These are phyloP conservation scores for Trichosurus vulpecula DNA, from an alignment of 2,797 vertebrate species.

Conservation along the genomic window DNA sequence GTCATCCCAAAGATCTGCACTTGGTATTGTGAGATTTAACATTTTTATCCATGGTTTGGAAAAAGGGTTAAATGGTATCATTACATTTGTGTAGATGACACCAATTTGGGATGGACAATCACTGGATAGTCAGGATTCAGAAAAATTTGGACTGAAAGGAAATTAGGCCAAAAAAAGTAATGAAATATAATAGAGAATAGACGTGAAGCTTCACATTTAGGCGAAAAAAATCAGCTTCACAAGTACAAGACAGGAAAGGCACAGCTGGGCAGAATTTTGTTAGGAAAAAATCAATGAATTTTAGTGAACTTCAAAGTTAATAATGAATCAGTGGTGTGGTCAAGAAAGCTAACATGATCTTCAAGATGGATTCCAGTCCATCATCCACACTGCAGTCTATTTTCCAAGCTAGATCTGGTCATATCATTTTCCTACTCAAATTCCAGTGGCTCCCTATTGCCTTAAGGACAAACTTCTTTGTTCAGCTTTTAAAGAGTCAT, in stretches of 20 bases:
- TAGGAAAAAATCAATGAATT: background rate
- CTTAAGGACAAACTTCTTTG: background rate
- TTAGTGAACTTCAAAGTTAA: background rate
- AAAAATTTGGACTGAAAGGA: background rate
- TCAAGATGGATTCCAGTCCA: background rate
- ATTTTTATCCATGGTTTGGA: background rate
- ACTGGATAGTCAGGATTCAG: background rate
- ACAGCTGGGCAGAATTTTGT: background rate
- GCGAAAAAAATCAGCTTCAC: background rate
- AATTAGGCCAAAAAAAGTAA: background rate
- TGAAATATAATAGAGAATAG: background rate
- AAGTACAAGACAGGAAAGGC: background rate
- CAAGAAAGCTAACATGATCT: background rate
- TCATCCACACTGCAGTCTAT: background rate
- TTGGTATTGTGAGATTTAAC: background rate
- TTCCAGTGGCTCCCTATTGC: background rate
- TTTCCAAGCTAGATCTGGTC: background rate
- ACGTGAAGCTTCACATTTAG: background rate
- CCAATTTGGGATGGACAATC: background rate
- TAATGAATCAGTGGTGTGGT: constrained; percentile 59
- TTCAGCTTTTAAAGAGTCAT: background rate
- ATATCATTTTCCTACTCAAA: background rate
- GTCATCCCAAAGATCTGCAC: background rate
- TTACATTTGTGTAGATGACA: background rate
- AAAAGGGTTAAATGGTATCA: background rate